A percentile compares a stretch with the other conserved stretches of the same genome.
These are phyloP conservation scores for Tyria jacobaeae DNA, from an alignment of 2,888 invertebrate genomes.

Conservation along the genomic window DNA sequence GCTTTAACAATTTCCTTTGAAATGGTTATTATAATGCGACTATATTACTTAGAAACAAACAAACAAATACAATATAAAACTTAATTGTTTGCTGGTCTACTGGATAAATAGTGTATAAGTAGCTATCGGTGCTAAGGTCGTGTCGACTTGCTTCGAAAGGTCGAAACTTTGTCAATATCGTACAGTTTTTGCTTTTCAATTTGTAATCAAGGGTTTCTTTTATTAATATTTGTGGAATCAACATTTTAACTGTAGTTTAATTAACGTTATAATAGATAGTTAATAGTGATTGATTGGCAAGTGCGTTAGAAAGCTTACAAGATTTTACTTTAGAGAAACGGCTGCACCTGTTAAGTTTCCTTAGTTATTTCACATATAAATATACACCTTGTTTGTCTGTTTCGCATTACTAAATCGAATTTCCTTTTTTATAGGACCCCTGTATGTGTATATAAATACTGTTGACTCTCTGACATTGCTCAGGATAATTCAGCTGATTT, in stretches of 20 bases:
- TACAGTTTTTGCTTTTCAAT: conserved; percentile 34
- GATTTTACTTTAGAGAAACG: not conserved
- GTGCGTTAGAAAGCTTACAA: not conserved
- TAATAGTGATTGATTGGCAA: not conserved
- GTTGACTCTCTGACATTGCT: too few relatives aligned
- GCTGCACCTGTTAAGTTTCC: not conserved
- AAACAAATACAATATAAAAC: conserved; percentile 4
- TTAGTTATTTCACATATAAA: not conserved
- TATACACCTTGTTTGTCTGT: not conserved
- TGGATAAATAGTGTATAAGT: conserved; percentile 39
- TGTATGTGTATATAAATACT: too few relatives aligned
- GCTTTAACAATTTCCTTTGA: not conserved
- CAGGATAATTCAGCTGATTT: too few relatives aligned
- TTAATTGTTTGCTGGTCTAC: conserved; percentile 37
- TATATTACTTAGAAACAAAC: not conserved
- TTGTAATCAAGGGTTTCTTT: conserved; percentile 16
- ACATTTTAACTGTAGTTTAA: not conserved
- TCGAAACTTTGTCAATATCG: conserved; percentile 43
- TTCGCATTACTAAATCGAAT: not conserved
- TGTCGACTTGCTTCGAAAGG: conserved; percentile 35
- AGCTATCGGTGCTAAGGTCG: conserved; percentile 54
- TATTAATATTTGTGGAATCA: not conserved
- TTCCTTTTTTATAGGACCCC: too few relatives aligned
- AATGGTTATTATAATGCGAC: not conserved
- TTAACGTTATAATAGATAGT: not conserved